Evolutionary conservation across 2,888 invertebrate species (phyloP).

Genomic region (Crocallis elinguaria): DNA sequence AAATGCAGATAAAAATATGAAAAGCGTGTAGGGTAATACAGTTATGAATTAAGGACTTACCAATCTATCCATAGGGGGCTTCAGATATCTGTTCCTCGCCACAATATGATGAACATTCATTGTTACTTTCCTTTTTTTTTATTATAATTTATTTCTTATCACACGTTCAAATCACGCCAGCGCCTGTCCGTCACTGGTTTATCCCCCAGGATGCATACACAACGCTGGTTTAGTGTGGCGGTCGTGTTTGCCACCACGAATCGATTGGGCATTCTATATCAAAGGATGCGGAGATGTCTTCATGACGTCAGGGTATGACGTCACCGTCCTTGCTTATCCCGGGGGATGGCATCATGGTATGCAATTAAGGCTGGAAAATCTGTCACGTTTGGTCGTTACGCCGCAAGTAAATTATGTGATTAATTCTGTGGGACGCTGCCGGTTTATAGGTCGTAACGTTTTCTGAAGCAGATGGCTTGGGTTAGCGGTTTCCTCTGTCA

Average conservation of each 20-base stretch:
- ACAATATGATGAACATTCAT: constrained; percentile 73
- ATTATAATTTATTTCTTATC: constrained; percentile 42
- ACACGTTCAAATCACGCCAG: constrained; percentile 62
- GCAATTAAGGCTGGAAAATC: constrained; percentile 45
- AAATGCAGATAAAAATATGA: neutral
- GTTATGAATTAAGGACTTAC: constrained; percentile 49
- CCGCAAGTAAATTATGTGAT: constrained; percentile 32
- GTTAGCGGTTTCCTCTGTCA: constrained; percentile 11
- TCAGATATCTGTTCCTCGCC: constrained; percentile 57
- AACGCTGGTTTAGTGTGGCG: constrained; percentile 49
- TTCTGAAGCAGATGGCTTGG: constrained; percentile 14
- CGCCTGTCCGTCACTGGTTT: constrained; percentile 57
- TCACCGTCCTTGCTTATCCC: constrained; percentile 63
- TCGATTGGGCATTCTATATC: constrained; percentile 62
- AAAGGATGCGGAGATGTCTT: constrained; percentile 60
- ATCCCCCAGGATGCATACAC: constrained; percentile 59
- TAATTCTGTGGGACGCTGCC: constrained; percentile 15
- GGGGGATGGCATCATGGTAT: constrained; percentile 52
- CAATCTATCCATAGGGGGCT: constrained; percentile 58
- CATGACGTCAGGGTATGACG: constrained; percentile 77
- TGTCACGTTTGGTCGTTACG: constrained; percentile 28
- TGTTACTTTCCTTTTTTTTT: constrained; percentile 44
- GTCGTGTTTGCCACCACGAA: constrained; percentile 47
- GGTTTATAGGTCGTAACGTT: constrained; percentile 14
- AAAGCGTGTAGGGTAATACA: neutral